Evolutionary conservation across 1,140 invertebrate genomes (phyloP).

Genomic region (Mya arenaria): DNA sequence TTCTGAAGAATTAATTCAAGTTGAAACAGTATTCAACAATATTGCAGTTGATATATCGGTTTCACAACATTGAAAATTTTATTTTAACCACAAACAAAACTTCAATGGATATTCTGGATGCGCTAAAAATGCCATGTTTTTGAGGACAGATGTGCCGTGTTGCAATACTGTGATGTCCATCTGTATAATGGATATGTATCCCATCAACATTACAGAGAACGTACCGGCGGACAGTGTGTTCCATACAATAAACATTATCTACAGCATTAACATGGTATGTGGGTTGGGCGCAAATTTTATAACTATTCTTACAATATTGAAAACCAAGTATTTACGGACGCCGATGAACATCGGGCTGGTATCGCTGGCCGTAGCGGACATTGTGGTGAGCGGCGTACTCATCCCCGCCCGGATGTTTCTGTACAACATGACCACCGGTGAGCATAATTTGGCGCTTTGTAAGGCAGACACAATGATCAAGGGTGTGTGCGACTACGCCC

Average conservation of each 20-base stretch:
- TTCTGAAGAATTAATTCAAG: too few relatives aligned
- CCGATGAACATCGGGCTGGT: conserved; percentile 34
- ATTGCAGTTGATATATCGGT: too few relatives aligned
- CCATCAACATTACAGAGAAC: too few relatives aligned
- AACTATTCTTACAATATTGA: conserved; percentile 37
- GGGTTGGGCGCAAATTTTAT: conserved; percentile 17
- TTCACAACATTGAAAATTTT: too few relatives aligned
- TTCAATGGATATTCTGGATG: too few relatives aligned
- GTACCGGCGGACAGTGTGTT: too few relatives aligned
- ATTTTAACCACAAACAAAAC: too few relatives aligned
- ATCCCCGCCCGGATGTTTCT: conserved; percentile 10
- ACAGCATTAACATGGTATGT: neutral
- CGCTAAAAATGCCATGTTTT: too few relatives aligned
- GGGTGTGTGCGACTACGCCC: conserved; percentile 24
- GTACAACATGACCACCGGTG: neutral
- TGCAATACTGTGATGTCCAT: too few relatives aligned
- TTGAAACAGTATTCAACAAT: too few relatives aligned
- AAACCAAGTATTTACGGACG: conserved; percentile 25
- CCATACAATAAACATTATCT: neutral
- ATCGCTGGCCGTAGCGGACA: conserved; percentile 8
- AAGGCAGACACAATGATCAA: conserved; percentile 7
- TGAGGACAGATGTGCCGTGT: too few relatives aligned
- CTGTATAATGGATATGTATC: too few relatives aligned
- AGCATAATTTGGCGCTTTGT: neutral
- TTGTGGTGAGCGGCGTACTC: neutral